Base-by-base conservation (phyloP, 2,113 vertebrate genomes). In the Grus americana region DNA sequence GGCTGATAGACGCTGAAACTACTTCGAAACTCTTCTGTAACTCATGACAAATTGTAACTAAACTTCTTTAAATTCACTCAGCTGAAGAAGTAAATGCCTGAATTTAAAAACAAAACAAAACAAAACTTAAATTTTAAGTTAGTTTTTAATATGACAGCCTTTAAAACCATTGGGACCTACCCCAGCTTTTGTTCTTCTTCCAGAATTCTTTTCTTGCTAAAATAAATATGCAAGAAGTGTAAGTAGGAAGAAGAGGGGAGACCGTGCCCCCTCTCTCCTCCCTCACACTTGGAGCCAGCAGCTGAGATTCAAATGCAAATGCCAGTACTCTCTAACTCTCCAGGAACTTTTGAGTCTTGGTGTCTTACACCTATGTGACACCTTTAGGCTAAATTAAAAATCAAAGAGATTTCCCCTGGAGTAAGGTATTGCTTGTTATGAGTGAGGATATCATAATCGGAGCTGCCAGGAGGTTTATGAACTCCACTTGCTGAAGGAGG, bases 321-420 rank as follows among this genome's bases (percentile, higher is more conserved):
- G 30, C 66, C 36, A 86, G 81, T 84, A 83, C 44, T 71, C 79
- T 93, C 82, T 86, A 79, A 82, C 78, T 90, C 93, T 92, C 86
- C 49, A 70, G 91, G 79, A 94, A 83, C 93, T 93, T 93, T 47
- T 74, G 74, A 88, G 68, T 80, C 90, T 96, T 83, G 66, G 90
- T 96, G 86, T 83, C 86, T 94, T 96, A 94, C 87, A 89, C 78
- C 88, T 93, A 70, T 90, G 93, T 91, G 92, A 95, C 55, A 94
- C 86, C 85, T 93, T 91, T 57, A 93, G 85, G 84, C 86, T 90
- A 95, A 90, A 90, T 94, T 91, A 93, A 92, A 97, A 95, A 88
- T 88, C 92, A 92, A 90, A 96, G 94, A 71, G 38, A 79, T 94
- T 96, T 95, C 73, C 90, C 34, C 80, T 75, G 84, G 89, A 87